phyloP scores from a whole-genome alignment of 1,140 invertebrate species.

The Drosophila punjabiensis region DNA sequence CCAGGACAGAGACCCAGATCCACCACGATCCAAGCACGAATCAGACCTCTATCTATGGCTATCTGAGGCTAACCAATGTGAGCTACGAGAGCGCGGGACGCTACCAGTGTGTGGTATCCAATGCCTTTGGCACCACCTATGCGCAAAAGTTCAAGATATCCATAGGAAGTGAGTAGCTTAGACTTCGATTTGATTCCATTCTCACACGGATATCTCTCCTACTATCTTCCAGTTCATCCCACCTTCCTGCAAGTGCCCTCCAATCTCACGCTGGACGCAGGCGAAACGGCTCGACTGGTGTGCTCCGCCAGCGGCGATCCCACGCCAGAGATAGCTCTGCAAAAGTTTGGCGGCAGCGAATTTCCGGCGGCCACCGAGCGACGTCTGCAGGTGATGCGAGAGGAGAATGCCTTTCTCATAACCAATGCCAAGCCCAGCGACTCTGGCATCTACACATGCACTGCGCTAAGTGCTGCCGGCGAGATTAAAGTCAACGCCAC shows the following conservation, averaged over 20 bases:
- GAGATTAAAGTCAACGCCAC: slow-evolving; percentile 94
- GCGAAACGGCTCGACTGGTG: slow-evolving; percentile 94
- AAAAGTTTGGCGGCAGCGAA: slow-evolving; percentile 97
- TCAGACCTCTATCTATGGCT: slow-evolving; percentile 77
- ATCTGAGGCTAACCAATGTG: slow-evolving; percentile 71
- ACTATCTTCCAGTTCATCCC: slow-evolving; percentile 90
- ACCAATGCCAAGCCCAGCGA: slow-evolving; percentile 94
- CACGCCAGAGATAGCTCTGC: slow-evolving; percentile 94
- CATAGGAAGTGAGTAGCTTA: slow-evolving; percentile 89
- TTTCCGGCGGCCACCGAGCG: slow-evolving; percentile 97
- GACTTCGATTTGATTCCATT: fast-evolving
- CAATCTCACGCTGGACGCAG: slow-evolving; percentile 93
- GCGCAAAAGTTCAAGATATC: slow-evolving; percentile 94
- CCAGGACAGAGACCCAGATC: slow-evolving; percentile 76
- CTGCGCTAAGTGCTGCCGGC: slow-evolving; percentile 95
- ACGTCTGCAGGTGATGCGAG: slow-evolving; percentile 96
- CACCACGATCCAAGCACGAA: slow-evolving; percentile 74
- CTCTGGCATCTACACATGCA: slow-evolving; percentile 97
- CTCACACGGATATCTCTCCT: neutral
- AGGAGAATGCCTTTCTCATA: slow-evolving; percentile 97
- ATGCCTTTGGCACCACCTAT: slow-evolving; percentile 95
- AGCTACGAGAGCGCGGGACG: slow-evolving; percentile 89
- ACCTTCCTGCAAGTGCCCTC: slow-evolving; percentile 93
- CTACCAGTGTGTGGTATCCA: slow-evolving; percentile 97
- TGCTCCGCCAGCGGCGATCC: slow-evolving; percentile 97